Evolutionary conservation across 2,113 vertebrate species (phyloP).

Genomic region (Hiodon alosoides): DNA sequence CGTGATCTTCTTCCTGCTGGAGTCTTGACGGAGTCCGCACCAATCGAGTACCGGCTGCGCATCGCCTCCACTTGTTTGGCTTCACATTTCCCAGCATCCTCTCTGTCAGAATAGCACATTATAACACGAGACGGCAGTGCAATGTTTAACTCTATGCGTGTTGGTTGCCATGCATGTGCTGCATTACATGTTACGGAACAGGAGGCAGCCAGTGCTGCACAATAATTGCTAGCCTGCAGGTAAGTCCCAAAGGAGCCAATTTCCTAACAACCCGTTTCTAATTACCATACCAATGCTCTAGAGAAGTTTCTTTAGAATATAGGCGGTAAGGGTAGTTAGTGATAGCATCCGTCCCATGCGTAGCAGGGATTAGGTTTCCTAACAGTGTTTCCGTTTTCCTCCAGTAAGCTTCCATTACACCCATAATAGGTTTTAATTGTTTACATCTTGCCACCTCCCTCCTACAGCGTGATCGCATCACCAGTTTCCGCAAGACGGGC

Average conservation of each 20-base stretch:
- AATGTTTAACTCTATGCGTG: too few species aligned
- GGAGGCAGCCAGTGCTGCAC: neutral
- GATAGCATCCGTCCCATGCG: too few species aligned
- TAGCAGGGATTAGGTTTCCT: too few species aligned
- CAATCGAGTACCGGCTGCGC: neutral
- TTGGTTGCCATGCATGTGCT: neutral
- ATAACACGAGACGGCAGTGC: too few species aligned
- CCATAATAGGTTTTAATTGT: neutral
- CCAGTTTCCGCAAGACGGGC: slow-evolving; percentile 86
- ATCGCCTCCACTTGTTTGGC: neutral
- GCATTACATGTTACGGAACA: neutral
- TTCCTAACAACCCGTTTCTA: neutral
- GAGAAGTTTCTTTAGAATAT: too few species aligned
- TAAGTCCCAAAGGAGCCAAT: slow-evolving; percentile 37
- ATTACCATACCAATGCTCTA: too few species aligned
- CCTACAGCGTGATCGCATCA: slow-evolving; percentile 88
- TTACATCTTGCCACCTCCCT: neutral
- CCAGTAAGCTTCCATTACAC: too few species aligned
- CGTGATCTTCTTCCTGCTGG: slow-evolving; percentile 6
- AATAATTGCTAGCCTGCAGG: slow-evolving; percentile 26
- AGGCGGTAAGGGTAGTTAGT: too few species aligned
- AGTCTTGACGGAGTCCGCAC: neutral
- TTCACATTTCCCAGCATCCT: slow-evolving; percentile 21
- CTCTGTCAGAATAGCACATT: too few species aligned
- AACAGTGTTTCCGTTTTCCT: too few species aligned